phyloP scores from a whole-genome alignment of 2,113 vertebrate species.

The Erinaceus europaeus region DNA sequence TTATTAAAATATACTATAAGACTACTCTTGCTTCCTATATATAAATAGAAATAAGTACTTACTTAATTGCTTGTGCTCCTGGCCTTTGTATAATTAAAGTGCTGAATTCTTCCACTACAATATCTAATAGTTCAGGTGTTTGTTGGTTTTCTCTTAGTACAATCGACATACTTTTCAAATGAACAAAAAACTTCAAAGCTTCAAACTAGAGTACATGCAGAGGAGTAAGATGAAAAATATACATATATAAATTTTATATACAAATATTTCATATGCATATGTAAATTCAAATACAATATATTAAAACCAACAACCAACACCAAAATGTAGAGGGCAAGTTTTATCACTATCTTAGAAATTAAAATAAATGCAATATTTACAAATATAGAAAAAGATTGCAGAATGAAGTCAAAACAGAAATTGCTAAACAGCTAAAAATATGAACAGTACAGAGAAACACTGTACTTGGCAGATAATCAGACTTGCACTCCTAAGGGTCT shows the following conservation, averaged over 20 bases:
- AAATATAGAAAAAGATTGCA: neutral
- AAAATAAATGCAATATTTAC: constrained; percentile 43
- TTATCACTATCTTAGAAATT: neutral
- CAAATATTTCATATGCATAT: neutral
- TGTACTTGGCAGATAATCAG: too few species aligned
- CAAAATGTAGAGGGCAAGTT: neutral
- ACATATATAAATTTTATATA: neutral
- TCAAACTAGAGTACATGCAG: constrained; percentile 88
- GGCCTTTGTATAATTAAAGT: constrained; percentile 90
- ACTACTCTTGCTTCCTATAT: neutral
- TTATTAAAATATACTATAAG: neutral
- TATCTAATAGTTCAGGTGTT: constrained; percentile 88
- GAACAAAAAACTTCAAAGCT: constrained; percentile 92
- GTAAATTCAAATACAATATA: neutral
- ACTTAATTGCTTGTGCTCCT: constrained; percentile 96
- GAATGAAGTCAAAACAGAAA: neutral
- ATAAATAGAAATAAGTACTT: constrained; percentile 51
- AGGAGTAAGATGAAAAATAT: constrained; percentile 18
- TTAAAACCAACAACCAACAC: neutral
- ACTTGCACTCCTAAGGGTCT: too few species aligned
- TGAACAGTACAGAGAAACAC: too few species aligned
- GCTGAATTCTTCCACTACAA: constrained; percentile 90
- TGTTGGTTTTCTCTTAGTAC: constrained; percentile 88
- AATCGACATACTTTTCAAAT: constrained; percentile 89
- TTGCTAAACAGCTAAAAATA: constrained; percentile 16